These are phyloP conservation scores for Patella caerulea DNA, from an alignment of 2,888 invertebrate species.

Conservation along the genomic window DNA sequence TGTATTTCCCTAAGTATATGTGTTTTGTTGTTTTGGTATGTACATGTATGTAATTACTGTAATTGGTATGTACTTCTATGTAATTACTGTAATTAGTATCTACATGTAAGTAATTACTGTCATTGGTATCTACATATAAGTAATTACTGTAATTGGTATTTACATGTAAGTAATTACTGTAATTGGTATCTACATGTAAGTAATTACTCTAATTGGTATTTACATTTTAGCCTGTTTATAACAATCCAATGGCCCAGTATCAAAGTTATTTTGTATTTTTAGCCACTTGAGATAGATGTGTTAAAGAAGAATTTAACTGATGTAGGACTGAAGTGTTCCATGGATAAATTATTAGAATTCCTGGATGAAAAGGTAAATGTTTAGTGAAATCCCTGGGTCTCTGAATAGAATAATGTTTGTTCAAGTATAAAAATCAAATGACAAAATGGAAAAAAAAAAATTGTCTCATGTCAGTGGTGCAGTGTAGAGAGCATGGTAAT, in stretches of 20 bases:
- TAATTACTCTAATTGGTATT: background rate
- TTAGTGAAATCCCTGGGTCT: background rate
- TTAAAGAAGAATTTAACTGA: constrained; percentile 71
- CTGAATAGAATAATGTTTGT: too few species aligned
- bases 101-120: background rate
- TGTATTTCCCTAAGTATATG: too few species aligned
- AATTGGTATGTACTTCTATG: background rate
- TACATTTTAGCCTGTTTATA: background rate
- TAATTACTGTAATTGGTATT: background rate
- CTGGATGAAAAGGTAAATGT: constrained; percentile 72
- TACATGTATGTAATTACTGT: too few species aligned
- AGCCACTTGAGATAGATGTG: constrained; percentile 73
- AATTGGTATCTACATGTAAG: too few species aligned
- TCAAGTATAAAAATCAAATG: too few species aligned
- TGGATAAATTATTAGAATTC: constrained; percentile 73
- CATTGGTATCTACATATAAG: background rate
- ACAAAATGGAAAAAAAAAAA: too few species aligned
- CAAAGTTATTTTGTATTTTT: constrained; percentile 21
- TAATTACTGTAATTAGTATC: background rate
- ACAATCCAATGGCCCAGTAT: too few species aligned
- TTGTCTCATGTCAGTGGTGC: too few species aligned
- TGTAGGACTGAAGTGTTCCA: constrained; percentile 72
- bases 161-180: background rate
- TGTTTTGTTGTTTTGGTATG: too few species aligned
- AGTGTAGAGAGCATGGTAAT: too few species aligned